Evolutionary conservation across 2,888 invertebrate genomes (phyloP).

Genomic region (Clunio marinus): DNA sequence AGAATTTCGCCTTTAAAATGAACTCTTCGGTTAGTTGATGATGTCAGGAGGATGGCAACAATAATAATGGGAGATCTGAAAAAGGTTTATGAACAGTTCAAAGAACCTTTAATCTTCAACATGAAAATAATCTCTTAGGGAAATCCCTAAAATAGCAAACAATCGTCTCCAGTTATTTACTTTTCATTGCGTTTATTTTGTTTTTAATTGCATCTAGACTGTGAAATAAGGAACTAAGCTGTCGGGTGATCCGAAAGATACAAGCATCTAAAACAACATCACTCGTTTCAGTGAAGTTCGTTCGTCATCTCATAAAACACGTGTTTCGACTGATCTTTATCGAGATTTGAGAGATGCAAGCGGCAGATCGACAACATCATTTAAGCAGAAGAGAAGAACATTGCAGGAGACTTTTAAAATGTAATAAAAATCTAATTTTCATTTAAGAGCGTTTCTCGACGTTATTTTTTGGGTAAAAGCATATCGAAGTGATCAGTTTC

Average conservation of each 20-base stretch:
- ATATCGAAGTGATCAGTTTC: constrained; percentile 14
- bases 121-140: constrained; percentile 13
- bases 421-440: background rate
- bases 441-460: no score
- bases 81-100: constrained; percentile 7
- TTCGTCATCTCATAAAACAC: constrained; percentile 24
- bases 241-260: constrained; percentile 8
- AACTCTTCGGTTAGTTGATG: background rate
- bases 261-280: constrained; percentile 35
- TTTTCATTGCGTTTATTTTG: constrained; percentile 31
- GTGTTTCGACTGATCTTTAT: constrained; percentile 38
- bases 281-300: background rate
- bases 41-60: background rate
- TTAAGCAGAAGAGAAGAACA: background rate
- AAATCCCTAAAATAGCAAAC: constrained; percentile 37
- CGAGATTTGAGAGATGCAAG: background rate
- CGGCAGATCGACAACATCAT: no score
- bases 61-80: background rate
- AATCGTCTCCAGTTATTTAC: constrained; percentile 22
- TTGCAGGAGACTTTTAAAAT: constrained; percentile 5
- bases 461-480: background rate
- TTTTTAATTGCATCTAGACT: constrained; percentile 36
- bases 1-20: background rate
- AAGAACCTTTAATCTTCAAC: constrained; percentile 16
- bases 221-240: constrained; percentile 37